Evolutionary conservation across 2,797 vertebrate species (phyloP), one percentile per base, ranked within the genome.

Genomic region (Orestias chungarensis): DNA sequence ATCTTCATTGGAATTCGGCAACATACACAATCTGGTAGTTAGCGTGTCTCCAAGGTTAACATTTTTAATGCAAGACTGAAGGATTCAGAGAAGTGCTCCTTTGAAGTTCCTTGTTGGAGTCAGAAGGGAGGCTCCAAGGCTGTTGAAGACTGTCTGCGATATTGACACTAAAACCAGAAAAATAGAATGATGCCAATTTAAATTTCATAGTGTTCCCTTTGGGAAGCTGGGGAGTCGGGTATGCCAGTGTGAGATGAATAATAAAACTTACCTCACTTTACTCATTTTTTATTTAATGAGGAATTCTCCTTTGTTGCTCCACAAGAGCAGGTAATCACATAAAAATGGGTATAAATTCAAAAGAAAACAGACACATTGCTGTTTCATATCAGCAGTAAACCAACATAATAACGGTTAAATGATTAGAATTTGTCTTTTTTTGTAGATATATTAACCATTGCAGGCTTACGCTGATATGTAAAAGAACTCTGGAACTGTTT

Each of bases 81-180:
- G 89, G 91, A 91, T 94, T 93, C 81, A 65, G 86, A 91, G 92
- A 93, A 93, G 91, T 89, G 84, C 82, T 91, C 79, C 89, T 95
- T 95, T 95, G 94, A 95, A 94, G 94, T 93, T 93, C 88, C 89
- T 89, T 91, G 93, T 93, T 90, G 88, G 88, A 93, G 89, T 94
- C 92, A 91, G 92, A 88, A 90, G 93, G 92, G 93, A 94, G 92
- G 92, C 91, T 90, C 91, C 84, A 57, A 92, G 93, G 87, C 92
- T 84, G 88, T 86, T 91, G 86, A 92, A 93, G 91, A 90, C 87
- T 83, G 90, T 90, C 90, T 93, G 88, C 93, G 82, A 94, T 94
- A 95, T 94, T 95, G 94, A 95, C 93, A 94, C 94, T 94, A 93
- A 94, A 94, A 94, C 94, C 91, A 91, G 92, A 94, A 92, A 92